Conservation (phyloP, 2,797 vertebrate species). For the Oceanodroma leucorhoa region DNA sequence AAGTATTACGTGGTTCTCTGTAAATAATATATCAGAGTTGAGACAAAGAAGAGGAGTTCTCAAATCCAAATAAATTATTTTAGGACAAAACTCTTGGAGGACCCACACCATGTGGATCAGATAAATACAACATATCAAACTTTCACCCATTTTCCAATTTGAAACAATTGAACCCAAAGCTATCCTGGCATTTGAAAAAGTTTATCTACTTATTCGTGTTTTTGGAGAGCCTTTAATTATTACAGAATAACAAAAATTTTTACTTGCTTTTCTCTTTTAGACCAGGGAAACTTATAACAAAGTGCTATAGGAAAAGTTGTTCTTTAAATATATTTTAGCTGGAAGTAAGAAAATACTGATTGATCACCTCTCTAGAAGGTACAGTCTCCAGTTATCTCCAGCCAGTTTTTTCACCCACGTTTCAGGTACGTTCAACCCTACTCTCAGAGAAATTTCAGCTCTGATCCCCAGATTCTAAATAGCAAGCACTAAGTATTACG, state of each 20-base stretch:
- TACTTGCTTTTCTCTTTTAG: neutral
- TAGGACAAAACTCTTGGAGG: neutral
- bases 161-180: neutral
- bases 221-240: neutral
- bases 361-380: neutral
- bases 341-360: neutral
- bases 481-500: neutral
- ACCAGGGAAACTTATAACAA: neutral
- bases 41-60: neutral
- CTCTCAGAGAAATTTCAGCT: neutral
- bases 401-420: neutral
- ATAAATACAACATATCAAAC: neutral
- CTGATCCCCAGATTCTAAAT: neutral
- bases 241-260: neutral
- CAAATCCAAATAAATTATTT: neutral
- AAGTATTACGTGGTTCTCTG: neutral
- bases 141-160: neutral
- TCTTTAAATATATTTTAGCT: neutral
- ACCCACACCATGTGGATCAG: neutral
- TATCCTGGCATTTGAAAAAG: neutral
- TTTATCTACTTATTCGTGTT: accelerated
- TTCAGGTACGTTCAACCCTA: neutral
- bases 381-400: neutral
- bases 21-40: neutral
- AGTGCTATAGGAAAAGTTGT: neutral